Evolutionary conservation across 1,140 invertebrate species (phyloP), one percentile per base, ranked within the genome.

Genomic region (Danaus plexippus): DNA sequence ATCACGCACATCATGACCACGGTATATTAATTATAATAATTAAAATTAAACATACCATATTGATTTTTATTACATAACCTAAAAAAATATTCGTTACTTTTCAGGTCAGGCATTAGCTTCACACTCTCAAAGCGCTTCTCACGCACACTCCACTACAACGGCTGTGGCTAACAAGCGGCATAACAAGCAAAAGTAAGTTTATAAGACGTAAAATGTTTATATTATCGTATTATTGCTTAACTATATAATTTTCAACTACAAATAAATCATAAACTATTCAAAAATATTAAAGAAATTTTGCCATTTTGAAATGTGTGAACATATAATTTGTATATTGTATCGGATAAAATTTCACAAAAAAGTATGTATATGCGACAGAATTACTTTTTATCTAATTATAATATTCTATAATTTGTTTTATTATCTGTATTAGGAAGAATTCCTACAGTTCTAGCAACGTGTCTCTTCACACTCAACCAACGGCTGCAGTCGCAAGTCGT

Each of bases 1-100:
- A 95, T 46, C 93, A 57, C 45, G 91, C 93, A 22, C 92, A 92
- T 54, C 92, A 93, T 65, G 80, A 79, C n/a, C 77, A 82, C 58
- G 73, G 77, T 75, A 69, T 18, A 15, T 8, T 43, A 52, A 32
- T 32, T 4, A 32, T 32, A 7, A 3, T 32, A 4, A 32, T 32
- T 32, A 32, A 32, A 32, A 32, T 32, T 32, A 32, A 32, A 32
- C 22, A 32, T 32, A 32, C 7, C 0, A 7, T 32, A 5, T 32
- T 32, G 22, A 32, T 6, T n/a, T 45, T 45, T 9, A 12, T 12
- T n/a, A n/a, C 8, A n/a, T 18, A 5, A 13, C 52, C 40, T 54
- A n/a, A 41, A 22, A 54, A 7, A 54, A 46, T 43, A 43, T 43
- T 3, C 11, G 6, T 18, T 59, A 7, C 15, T 48, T 53, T 59